A percentile compares a stretch with the other conserved stretches of the same genome.
These are phyloP conservation scores for Nebria salina DNA, from an alignment of 2,888 invertebrate species.

Conservation along the genomic window DNA sequence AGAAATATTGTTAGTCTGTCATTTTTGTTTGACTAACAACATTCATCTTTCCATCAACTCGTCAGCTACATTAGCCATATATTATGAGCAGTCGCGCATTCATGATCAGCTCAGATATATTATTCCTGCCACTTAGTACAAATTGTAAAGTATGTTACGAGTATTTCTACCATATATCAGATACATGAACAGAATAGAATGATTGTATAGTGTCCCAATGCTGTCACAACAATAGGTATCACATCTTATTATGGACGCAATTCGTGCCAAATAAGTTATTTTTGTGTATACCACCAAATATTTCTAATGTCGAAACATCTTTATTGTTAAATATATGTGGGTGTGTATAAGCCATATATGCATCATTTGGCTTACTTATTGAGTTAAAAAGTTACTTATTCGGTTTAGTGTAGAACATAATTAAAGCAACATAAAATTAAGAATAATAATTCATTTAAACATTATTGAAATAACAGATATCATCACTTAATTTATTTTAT, in stretches of 20 bases:
- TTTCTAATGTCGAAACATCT: background rate
- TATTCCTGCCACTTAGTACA: conserved; percentile 34
- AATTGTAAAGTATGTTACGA: conserved; percentile 32
- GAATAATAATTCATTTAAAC: too few relatives aligned
- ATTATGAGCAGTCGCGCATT: conserved; percentile 18
- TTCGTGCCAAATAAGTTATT: background rate
- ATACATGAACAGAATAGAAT: conserved; percentile 5
- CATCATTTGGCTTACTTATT: too few relatives aligned
- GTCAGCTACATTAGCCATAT: conserved; percentile 33
- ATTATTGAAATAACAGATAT: too few relatives aligned
- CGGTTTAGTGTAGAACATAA: too few relatives aligned
- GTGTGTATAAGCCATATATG: too few relatives aligned
- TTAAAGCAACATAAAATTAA: too few relatives aligned
- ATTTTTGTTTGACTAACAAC: background rate
- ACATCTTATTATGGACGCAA: background rate
- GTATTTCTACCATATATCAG: conserved; percentile 26
- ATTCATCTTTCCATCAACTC: conserved; percentile 24
- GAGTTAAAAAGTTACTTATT: too few relatives aligned
- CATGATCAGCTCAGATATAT: conserved; percentile 25
- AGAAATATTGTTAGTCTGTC: background rate
- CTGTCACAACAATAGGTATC: background rate
- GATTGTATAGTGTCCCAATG: conserved; percentile 16
- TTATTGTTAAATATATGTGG: too few relatives aligned
- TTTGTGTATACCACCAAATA: background rate
- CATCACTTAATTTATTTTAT: too few relatives aligned